phyloP scores from a whole-genome alignment of 2,888 invertebrate species.

The Orthosia incerta region DNA sequence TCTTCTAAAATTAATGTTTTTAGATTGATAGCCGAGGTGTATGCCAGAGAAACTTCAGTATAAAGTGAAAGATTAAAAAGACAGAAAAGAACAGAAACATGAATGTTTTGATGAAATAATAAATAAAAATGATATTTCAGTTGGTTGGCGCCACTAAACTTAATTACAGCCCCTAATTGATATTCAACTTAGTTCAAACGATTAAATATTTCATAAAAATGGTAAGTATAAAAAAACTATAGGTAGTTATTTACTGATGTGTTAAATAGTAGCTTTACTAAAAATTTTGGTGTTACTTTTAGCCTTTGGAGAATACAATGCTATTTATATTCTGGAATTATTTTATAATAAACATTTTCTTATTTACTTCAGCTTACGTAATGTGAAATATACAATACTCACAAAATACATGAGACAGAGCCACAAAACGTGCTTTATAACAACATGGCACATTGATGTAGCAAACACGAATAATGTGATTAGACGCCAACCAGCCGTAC shows the following conservation, averaged over 20 bases:
- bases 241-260: neutral
- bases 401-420: constrained; percentile 8
- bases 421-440: neutral
- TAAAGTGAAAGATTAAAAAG: constrained; percentile 30
- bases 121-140: constrained; percentile 17
- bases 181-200: neutral
- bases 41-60: constrained; percentile 28
- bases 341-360: neutral
- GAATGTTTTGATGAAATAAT: constrained; percentile 24
- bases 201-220: too few relatives aligned
- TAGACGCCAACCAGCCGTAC: constrained; percentile 41
- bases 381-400: constrained; percentile 14
- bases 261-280: neutral
- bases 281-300: neutral
- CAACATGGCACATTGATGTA: constrained; percentile 1
- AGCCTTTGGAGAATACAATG: neutral
- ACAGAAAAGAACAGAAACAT: constrained; percentile 36
- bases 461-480: neutral
- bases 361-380: neutral
- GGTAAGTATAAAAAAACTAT: too few relatives aligned
- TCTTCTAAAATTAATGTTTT: neutral
- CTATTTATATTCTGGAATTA: neutral
- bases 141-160: constrained; percentile 28
- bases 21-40: neutral
- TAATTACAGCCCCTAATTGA: neutral